A percentile compares a stretch with the other conserved stretches of the same genome.
These are phyloP conservation scores for Pocillopora meandrina DNA, from an alignment of 92 coral and sea anemone genomes.

Conservation along the genomic window DNA sequence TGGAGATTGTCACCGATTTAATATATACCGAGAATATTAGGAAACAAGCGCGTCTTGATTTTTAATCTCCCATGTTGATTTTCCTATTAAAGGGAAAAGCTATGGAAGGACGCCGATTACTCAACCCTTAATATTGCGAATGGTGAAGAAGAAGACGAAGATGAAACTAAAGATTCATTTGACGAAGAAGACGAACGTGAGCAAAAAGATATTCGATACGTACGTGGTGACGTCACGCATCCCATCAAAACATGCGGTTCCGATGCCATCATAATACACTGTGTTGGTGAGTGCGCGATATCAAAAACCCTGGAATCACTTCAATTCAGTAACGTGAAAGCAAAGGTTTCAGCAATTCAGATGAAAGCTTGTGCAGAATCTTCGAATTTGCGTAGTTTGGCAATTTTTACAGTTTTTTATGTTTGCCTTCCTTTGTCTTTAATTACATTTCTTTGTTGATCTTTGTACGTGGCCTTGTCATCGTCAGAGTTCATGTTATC, in stretches of 20 bases:
- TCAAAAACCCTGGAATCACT: background rate
- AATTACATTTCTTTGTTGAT: too few relatives aligned
- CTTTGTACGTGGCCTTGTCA: too few relatives aligned
- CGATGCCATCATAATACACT: constrained; percentile 82
- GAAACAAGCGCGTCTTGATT: background rate
- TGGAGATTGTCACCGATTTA: too few relatives aligned
- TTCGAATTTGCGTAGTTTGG: too few relatives aligned
- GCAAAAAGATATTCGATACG: constrained; percentile 69
- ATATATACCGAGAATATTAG: too few relatives aligned
- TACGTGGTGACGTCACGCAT: constrained; percentile 90
- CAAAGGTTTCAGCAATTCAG: too few relatives aligned
- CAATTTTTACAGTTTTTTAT: too few relatives aligned
- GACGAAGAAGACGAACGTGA: constrained; percentile 47
- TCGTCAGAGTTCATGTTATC: too few relatives aligned
- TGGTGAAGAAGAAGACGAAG: constrained; percentile 58
- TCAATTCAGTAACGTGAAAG: background rate
- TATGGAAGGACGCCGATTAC: constrained; percentile 84
- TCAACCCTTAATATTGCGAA: constrained; percentile 57
- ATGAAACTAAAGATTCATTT: constrained; percentile 29
- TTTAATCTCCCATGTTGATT: background rate
- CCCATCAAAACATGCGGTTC: constrained; percentile 69
- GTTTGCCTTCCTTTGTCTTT: too few relatives aligned
- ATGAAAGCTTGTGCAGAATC: too few relatives aligned
- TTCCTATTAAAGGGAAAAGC: constrained; percentile 44
- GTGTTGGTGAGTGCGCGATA: constrained; percentile 73